Evolutionary conservation across 2,797 vertebrate genomes (phyloP).

Genomic region (Platalea minor): DNA sequence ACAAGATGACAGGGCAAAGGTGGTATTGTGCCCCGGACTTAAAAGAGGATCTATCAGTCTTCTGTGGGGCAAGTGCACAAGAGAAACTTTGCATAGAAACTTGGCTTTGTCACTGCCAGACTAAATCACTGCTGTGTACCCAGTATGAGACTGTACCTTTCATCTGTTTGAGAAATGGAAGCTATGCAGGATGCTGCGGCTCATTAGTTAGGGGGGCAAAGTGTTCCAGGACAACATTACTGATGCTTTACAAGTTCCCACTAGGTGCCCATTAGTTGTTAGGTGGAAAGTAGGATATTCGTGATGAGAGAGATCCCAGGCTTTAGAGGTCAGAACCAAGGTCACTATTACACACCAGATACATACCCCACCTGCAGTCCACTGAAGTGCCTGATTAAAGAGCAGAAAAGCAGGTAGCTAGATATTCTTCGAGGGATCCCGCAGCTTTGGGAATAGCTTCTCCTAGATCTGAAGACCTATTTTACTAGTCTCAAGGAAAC

Average conservation of each 20-base stretch:
- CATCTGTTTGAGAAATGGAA: neutral
- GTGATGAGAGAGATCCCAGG: neutral
- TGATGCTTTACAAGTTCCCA: neutral
- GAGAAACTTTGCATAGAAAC: neutral
- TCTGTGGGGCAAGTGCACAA: neutral
- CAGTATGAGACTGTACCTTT: neutral
- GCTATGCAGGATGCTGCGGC: neutral
- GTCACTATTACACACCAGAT: neutral
- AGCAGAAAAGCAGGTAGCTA: neutral
- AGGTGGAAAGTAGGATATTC: neutral
- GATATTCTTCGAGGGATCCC: neutral
- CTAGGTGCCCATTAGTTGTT: neutral
- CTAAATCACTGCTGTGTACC: neutral
- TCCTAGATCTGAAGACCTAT: neutral
- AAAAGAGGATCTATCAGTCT: neutral
- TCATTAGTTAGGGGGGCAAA: neutral
- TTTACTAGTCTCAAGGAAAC: neutral
- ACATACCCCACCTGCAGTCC: neutral
- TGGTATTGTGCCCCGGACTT: neutral
- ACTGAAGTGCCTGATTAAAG: neutral
- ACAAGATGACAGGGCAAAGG: neutral
- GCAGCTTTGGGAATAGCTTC: neutral
- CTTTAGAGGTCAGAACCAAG: constrained; percentile 10
- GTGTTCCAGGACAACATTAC: neutral
- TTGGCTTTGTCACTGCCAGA: neutral